Conservation (phyloP, 2,888 invertebrate genomes). For the Iphiclides podalirius region DNA sequence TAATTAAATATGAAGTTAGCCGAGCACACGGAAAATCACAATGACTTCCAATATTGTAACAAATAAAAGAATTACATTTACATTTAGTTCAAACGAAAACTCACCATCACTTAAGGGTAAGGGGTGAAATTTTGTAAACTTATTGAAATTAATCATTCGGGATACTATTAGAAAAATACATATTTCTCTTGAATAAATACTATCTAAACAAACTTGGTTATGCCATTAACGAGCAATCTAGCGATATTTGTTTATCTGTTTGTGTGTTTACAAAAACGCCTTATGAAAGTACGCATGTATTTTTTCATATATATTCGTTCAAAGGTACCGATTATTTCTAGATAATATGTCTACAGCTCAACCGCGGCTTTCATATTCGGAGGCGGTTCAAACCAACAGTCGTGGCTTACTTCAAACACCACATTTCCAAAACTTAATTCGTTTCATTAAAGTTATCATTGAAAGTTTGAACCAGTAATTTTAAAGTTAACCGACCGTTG, state of each 20-base stretch:
- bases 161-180: no score
- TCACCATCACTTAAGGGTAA: no score
- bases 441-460: neutral
- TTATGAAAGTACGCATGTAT: neutral
- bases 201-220: no score
- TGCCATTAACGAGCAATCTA: neutral
- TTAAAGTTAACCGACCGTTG: slow-evolving; percentile 10
- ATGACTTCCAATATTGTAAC: no score
- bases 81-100: no score
- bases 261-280: neutral
- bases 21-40: no score
- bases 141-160: no score
- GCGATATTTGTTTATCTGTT: neutral
- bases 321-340: neutral
- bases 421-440: neutral
- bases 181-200: no score
- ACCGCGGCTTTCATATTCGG: neutral
- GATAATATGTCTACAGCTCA: neutral
- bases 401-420: neutral
- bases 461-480: neutral
- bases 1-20: no score
- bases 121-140: no score
- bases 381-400: no score
- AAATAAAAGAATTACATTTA: no score
- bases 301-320: neutral